Evolutionary conservation across 2,797 vertebrate genomes (phyloP).

Genomic region (Coregonus ussuriensis): DNA sequence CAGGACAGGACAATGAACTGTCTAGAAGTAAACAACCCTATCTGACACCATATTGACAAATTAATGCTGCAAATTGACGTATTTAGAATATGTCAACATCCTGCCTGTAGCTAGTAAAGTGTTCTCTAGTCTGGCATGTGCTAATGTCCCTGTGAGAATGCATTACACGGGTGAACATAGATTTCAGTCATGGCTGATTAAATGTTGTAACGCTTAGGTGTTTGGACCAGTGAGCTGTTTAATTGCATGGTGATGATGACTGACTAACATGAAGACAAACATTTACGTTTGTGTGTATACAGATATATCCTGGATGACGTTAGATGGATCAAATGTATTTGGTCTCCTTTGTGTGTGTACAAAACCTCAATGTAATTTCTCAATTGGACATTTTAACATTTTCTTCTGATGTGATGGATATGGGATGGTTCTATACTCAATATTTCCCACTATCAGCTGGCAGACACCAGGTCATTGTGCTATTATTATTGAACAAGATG

Average conservation of each 20-base stretch:
- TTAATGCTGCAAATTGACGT: too few relatives aligned
- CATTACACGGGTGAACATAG: constrained; percentile 39
- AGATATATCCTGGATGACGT: too few relatives aligned
- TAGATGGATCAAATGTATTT: background rate
- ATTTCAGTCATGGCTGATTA: constrained; percentile 62
- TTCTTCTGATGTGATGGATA: background rate
- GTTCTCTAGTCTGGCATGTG: background rate
- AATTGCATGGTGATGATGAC: constrained; percentile 26
- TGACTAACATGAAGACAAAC: too few relatives aligned
- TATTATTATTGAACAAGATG: constrained; percentile 55
- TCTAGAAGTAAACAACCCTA: too few relatives aligned
- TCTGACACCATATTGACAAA: too few relatives aligned
- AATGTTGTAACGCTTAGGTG: constrained; percentile 53
- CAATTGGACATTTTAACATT: background rate
- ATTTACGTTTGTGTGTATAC: too few relatives aligned
- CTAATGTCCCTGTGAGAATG: constrained; percentile 14
- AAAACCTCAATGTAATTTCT: background rate
- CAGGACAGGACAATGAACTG: too few relatives aligned
- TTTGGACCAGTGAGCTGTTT: constrained; percentile 59
- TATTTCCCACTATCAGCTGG: constrained; percentile 35
- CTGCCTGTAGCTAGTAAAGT: too few relatives aligned
- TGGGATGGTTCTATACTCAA: constrained; percentile 24
- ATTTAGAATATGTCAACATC: too few relatives aligned
- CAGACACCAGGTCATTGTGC: constrained; percentile 38
- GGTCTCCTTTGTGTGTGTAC: background rate